phyloP scores from a whole-genome alignment of 2,888 invertebrate species.

The Falcaria lacertinaria region DNA sequence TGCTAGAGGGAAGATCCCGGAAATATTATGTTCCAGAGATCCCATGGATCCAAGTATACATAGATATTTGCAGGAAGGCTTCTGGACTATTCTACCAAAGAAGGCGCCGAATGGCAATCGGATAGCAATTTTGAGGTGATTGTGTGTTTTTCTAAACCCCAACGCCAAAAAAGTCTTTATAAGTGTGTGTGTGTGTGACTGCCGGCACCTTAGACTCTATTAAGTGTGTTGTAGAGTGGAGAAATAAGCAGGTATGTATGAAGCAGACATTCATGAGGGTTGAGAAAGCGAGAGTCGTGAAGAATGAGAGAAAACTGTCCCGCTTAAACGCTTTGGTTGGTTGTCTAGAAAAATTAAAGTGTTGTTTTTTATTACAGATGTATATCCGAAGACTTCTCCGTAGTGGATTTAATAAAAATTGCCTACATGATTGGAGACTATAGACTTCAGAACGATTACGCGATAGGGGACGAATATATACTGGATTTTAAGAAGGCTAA shows the following conservation, averaged over 20 bases:
- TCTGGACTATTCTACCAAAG: constrained; percentile 15
- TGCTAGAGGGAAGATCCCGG: constrained; percentile 23
- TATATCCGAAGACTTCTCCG: constrained; percentile 8
- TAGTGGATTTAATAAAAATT: constrained; percentile 19
- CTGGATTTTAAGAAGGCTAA: constrained; percentile 47
- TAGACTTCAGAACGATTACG: constrained; percentile 48
- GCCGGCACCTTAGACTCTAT: no score
- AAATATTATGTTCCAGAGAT: constrained; percentile 18
- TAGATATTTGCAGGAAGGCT: constrained; percentile 13
- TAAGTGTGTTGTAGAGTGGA: no score
- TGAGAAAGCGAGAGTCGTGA: no score
- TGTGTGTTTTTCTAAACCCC: constrained; percentile 15
- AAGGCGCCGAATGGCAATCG: constrained; percentile 16
- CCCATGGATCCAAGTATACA: constrained; percentile 5
- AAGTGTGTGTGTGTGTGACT: no score
- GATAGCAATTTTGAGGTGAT: constrained; percentile 23
- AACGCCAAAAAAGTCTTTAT: no score
- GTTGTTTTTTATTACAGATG: constrained; percentile 13
- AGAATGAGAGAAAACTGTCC: no score
- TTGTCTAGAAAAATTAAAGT: no score
- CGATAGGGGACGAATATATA: constrained; percentile 49
- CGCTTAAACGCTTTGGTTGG: no score
- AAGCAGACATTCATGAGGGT: no score
- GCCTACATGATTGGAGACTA: constrained; percentile 43
- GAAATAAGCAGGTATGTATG: no score